Percentiles rank a stretch among this genome's conserved stretches.
Evolutionary conservation across 1,140 invertebrate genomes (phyloP).

Genomic region (Pararge aegeria): DNA sequence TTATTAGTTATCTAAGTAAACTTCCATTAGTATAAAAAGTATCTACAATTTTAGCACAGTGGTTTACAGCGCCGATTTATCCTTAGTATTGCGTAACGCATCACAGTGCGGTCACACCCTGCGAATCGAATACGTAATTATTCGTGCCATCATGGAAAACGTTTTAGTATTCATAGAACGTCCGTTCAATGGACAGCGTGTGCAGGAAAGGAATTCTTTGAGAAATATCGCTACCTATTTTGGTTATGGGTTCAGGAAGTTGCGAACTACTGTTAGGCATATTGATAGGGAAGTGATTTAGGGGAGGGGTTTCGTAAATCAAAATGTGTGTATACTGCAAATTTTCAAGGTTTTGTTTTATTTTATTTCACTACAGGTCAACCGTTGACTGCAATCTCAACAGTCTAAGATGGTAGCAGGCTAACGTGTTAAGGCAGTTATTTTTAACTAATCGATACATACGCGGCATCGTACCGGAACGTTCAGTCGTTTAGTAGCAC

Average conservation of each 20-base stretch:
- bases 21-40: too few species aligned
- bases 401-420: too few species aligned
- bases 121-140: slow-evolving; percentile 30
- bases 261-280: not conserved
- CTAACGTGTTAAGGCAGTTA: too few species aligned
- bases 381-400: too few species aligned
- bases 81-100: slow-evolving; percentile 23
- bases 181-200: not conserved
- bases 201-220: not conserved
- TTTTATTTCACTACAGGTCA: too few species aligned
- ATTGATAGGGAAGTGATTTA: not conserved
- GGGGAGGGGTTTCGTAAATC: not conserved
- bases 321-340: too few species aligned
- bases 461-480: too few species aligned
- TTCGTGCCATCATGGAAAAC: slow-evolving; percentile 17
- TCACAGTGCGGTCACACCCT: slow-evolving; percentile 28
- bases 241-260: not conserved
- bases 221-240: slow-evolving; percentile 9
- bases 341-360: too few species aligned
- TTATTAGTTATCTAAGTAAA: too few species aligned
- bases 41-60: too few species aligned
- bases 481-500: too few species aligned
- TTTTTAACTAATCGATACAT: too few species aligned
- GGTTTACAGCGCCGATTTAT: not conserved
- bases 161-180: slow-evolving; percentile 30